A percentile compares a stretch with the other conserved stretches of the same genome.
These are phyloP conservation scores for Achroia grisella DNA, from an alignment of 1,140 invertebrate genomes.

Conservation along the genomic window DNA sequence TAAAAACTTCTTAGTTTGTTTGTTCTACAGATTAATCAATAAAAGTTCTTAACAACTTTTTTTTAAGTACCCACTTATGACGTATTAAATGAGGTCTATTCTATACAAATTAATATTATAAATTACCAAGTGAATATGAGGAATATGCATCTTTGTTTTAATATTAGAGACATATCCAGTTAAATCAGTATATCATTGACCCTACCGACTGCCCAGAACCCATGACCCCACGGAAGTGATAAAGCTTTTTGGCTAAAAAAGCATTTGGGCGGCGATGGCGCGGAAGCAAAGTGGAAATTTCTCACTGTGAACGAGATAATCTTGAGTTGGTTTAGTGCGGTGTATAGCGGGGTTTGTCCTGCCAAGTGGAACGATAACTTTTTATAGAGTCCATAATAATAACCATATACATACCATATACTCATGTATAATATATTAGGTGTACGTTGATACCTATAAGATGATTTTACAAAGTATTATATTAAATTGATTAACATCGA, in stretches of 20 bases:
- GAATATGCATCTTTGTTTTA: no score
- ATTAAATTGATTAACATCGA: no score
- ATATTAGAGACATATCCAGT: conserved; percentile 10
- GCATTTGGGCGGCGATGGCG: conserved; percentile 57
- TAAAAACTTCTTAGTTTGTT: no score
- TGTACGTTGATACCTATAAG: no score
- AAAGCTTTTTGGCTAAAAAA: conserved; percentile 71
- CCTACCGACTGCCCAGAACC: conserved; percentile 23
- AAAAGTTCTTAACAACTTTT: no score
- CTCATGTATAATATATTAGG: no score
- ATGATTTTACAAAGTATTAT: no score
- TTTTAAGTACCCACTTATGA: no score
- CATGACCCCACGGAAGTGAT: conserved; percentile 67
- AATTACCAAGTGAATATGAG: no score
- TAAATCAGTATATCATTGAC: conserved; percentile 6
- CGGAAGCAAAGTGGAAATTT: conserved; percentile 59
- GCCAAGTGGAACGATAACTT: conserved; percentile 46
- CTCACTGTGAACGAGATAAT: conserved; percentile 40
- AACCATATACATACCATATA: conserved; percentile 1
- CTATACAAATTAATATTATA: no score
- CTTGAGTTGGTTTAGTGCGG: conserved; percentile 24
- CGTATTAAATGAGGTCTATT: no score
- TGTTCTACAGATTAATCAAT: no score
- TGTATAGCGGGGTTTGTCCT: conserved; percentile 13
- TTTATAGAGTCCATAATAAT: conserved; percentile 10